Base-by-base conservation (phyloP, 2,888 invertebrate species). In the Caenorhabditis japonica region DNA sequence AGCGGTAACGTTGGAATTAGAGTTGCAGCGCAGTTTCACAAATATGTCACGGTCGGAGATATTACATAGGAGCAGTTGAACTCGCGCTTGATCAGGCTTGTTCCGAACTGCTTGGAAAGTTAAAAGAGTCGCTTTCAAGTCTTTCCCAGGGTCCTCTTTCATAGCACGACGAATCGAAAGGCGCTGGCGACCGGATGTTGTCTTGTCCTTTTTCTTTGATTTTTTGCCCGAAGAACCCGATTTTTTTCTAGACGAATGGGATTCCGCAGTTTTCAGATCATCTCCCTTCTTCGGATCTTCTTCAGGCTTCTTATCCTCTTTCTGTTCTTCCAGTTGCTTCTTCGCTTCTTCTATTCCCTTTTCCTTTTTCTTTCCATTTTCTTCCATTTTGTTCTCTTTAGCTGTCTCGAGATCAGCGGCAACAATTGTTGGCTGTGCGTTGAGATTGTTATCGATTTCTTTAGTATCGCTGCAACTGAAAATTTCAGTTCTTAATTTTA, bases 41-140 rank as follows among this genome's bases (percentile, higher is more conserved):
- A 71, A 77, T 13, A 84, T 76, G 30, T 79, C 74, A 5, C 83
- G 74, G 39, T 83, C 84, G 21, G 82, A 82, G 33, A 83, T 83
- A 47, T 84, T 84, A 58, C 82, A 84, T 8, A 84, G 76, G 1
- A 84, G 64, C 7, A 84, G 71, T 43, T 77, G 76, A 23, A 83
- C 82, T 17, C 81, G 73, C 2, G 82, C 79, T 15, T 77, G 69
- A 33, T 78, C 75, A 10, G 66, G 55, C 34, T 56, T 59, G 13
- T 47, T 55, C 4, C n/a, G 5, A 21, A 74, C 47, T 3, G 58
- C 47, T 51, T 69, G 62, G 30, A 74, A 74, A 3, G 74, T 74
- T 13, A 74, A 55, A 0, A 62, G 25, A n/a, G 74, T 74, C 8
- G 74, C 68, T 38, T 56, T 70, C 52, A 70, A 33, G 10, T 70